Percentiles rank a stretch among this genome's conserved stretches.
Conservation (phyloP, 2,888 invertebrate genomes). For the Hypercompe scribonia region DNA sequence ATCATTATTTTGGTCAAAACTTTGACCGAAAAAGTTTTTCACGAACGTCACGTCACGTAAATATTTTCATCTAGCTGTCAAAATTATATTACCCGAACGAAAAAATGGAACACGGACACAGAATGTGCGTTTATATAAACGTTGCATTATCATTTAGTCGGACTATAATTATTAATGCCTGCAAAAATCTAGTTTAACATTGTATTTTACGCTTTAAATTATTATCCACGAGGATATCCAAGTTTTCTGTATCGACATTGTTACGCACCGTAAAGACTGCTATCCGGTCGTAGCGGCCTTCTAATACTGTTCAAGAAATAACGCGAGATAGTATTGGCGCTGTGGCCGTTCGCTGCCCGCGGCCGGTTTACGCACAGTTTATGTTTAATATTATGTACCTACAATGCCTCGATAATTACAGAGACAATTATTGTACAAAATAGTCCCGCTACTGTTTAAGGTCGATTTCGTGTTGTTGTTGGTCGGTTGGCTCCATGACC, state of each 20-base stretch:
- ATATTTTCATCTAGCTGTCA: constrained; percentile 80
- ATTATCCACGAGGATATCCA: constrained; percentile 32
- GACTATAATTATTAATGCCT: constrained; percentile 38
- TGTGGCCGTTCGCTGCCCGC: constrained; percentile 66
- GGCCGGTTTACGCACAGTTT: constrained; percentile 73
- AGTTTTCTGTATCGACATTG: constrained; percentile 44
- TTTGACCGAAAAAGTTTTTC: constrained; percentile 46
- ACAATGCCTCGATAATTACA: constrained; percentile 82
- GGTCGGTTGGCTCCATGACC: constrained; percentile 52
- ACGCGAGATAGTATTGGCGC: constrained; percentile 67
- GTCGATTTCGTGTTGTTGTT: constrained; percentile 58
- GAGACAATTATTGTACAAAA: constrained; percentile 77
- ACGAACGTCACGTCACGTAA: constrained; percentile 68
- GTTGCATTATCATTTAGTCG: constrained; percentile 54
- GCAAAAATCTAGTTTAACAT: constrained; percentile 41
- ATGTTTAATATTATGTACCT: constrained; percentile 59
- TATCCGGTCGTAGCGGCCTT: constrained; percentile 76
- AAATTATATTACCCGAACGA: constrained; percentile 66
- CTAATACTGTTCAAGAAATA: constrained; percentile 77
- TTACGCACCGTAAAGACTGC: constrained; percentile 65
- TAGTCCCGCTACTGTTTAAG: constrained; percentile 61
- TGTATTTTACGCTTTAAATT: constrained; percentile 37
- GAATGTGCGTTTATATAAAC: constrained; percentile 23
- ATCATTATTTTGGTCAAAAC: constrained; percentile 26
- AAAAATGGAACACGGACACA: constrained; percentile 47